Conservation (phyloP, 2,888 invertebrate species). For the Brenthis hecate region DNA sequence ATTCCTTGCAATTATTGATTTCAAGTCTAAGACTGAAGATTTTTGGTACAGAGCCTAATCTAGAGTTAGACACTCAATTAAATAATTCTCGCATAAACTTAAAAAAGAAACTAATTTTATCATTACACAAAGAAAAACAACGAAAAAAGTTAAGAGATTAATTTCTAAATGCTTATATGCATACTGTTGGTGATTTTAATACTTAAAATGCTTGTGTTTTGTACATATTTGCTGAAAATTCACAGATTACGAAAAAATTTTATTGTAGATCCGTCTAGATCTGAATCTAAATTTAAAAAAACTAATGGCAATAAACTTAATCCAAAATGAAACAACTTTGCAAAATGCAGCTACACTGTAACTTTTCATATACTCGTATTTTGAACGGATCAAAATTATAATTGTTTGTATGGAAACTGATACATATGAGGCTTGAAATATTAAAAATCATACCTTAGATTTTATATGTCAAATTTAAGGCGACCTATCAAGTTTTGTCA, state of each 20-base stretch:
- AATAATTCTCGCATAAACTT: conserved; percentile 1
- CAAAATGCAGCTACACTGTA: no score
- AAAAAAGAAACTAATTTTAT: conserved; percentile 5
- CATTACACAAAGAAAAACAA: conserved; percentile 13
- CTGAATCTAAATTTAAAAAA: not conserved
- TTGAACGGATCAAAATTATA: no score
- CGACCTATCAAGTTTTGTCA: no score
- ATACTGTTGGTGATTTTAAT: conserved; percentile 23
- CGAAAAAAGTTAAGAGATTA: conserved; percentile 3
- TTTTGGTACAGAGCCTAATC: not conserved
- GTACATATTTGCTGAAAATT: conserved; percentile 5
- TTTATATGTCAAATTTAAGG: no score
- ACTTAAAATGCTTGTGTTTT: conserved; percentile 21
- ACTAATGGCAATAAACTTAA: no score
- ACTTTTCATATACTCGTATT: no score
- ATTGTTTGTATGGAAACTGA: no score
- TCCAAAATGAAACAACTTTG: no score
- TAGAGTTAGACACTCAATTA: not conserved
- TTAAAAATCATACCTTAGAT: no score
- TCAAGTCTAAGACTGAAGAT: not conserved
- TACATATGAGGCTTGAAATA: no score
- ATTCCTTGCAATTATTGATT: no score
- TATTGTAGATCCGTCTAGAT: not conserved
- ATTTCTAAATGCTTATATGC: conserved; percentile 23
- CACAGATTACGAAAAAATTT: not conserved